Evolutionary conservation across 2,113 vertebrate genomes (phyloP).

Genomic region (Pithys albifrons): DNA sequence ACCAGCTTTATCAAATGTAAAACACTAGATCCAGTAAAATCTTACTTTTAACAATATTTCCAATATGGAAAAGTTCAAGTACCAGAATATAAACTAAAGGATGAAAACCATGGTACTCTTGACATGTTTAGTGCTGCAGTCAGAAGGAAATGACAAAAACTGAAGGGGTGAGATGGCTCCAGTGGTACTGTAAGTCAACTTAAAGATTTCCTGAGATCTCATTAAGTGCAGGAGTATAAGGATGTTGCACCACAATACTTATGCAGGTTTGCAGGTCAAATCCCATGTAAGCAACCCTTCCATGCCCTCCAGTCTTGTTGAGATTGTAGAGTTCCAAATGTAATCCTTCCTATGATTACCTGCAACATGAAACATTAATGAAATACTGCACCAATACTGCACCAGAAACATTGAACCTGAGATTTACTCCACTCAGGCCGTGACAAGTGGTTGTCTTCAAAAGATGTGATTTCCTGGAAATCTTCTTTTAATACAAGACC

Average conservation of each 20-base stretch:
- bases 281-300: background rate
- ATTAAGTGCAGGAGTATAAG: background rate
- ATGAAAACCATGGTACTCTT: background rate
- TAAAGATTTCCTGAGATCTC: background rate
- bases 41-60: background rate
- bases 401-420: background rate
- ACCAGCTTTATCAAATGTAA: background rate
- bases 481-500: background rate
- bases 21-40: background rate
- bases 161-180: fast-evolving
- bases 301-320: background rate
- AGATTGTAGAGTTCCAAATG: background rate
- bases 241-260: background rate
- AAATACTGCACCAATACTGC: background rate
- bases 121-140: background rate
- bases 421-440: background rate
- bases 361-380: background rate
- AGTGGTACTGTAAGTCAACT: background rate
- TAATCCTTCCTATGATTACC: background rate
- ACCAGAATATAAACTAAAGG: background rate
- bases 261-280: background rate
- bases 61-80: background rate
- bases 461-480: background rate
- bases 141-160: background rate
- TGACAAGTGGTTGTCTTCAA: background rate